Evolutionary conservation across 2,113 vertebrate species (phyloP).

Genomic region (Bos taurus): ARS-UCD2.0 NC_037340.1:23651501-23652000

Average conservation of each 20-base stretch:
- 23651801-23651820: not conserved
- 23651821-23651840: not conserved
- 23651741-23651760: not conserved
- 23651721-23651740: not conserved
- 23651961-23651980: not conserved
- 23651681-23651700: not conserved
- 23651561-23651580: not conserved
- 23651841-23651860: not conserved
- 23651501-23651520: not conserved
- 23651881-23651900: not conserved
- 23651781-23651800: not conserved
- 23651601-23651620: not conserved
- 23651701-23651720: not conserved
- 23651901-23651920: not conserved
- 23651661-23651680: not conserved
- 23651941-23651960: not conserved
- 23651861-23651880: not conserved
- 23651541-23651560: not conserved
- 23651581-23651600: not conserved
- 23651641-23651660: not conserved
- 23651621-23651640: not conserved
- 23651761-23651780: not conserved
- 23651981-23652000: not conserved
- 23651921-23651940: not conserved
- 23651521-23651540: not conserved